Base-by-base conservation (phyloP, 2,888 invertebrate genomes). In the Tridacna crocea region DNA sequence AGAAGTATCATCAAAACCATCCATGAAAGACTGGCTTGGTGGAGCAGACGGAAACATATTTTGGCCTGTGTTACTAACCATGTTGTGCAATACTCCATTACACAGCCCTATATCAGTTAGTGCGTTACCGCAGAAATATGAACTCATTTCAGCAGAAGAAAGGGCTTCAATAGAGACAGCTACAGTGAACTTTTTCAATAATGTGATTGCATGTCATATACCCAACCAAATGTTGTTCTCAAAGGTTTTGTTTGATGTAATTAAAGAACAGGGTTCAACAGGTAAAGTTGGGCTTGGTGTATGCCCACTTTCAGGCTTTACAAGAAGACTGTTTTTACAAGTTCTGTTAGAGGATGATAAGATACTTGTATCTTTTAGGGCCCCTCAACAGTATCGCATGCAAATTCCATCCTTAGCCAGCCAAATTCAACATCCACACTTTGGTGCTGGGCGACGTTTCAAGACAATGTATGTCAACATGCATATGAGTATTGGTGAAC, bases 21-120 rank as follows among this genome's bases (percentile, higher is more conserved):
- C 96, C 86, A 96, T 98, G 95, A 96, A 97, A 88, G 97, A 97
- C 94, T 98, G 98, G 98, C 95, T 98, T 70, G 98, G 98, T 19
- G 96, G 96, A 0, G 95, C 95, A 72, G 96, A 97, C 88, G 98
- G 98, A 12, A 96, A 96, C 3, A 95, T 96, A n/a, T 98, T 98
- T 95, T 98, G 98, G 98, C 96, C 96, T 70, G 97, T 97, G 6
- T 95, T 98, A 83, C 95, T 98, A 15, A 96, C 96, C 81, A 95
- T 97, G 93, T 95, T 94, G 83, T 94, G 94, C 84, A 91, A 91
- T 79, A 90, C 91, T 26, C 91, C 91, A n/a, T 81, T 90, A 17
- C 92, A 91, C 77, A 82, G 77, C 48, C 79, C 84, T 0, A 80
- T 87, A 72, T 68, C 82, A 60, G 73, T 75, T 10, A 75, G 72